Percentiles rank a stretch among this genome's conserved stretches.
phyloP scores from a whole-genome alignment of 2,113 vertebrate genomes.

The Sturnira hondurensis region DNA sequence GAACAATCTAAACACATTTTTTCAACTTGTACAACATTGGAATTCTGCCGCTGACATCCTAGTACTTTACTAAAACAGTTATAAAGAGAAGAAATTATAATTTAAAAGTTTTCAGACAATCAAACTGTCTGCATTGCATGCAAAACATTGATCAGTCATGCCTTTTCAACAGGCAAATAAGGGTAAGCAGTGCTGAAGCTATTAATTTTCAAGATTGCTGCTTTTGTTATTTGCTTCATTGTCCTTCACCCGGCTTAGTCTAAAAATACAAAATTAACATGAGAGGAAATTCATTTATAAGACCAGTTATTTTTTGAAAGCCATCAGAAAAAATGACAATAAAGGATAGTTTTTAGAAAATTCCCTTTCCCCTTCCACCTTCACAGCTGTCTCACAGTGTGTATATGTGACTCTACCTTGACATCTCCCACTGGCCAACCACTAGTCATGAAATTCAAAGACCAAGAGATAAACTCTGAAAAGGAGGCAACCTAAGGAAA shows the following conservation, averaged over 20 bases:
- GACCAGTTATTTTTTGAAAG: constrained; percentile 16
- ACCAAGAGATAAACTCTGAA: background rate
- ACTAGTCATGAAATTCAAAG: background rate
- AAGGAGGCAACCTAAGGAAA: background rate
- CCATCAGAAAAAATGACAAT: background rate
- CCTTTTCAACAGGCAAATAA: constrained; percentile 46
- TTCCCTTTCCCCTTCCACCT: background rate
- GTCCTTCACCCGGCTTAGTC: background rate
- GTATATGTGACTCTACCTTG: background rate
- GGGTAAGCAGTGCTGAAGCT: background rate
- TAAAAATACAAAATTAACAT: constrained; percentile 49
- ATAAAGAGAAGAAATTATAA: background rate
- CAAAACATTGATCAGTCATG: constrained; percentile 28
- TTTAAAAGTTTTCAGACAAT: constrained; percentile 35
- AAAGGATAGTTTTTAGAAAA: background rate
- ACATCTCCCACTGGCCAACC: background rate
- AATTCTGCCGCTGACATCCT: background rate
- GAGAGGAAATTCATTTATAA: background rate
- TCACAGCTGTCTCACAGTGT: background rate
- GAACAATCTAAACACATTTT: background rate
- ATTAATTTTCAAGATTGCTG: constrained; percentile 48
- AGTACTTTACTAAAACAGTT: background rate
- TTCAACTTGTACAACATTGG: background rate
- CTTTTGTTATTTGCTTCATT: constrained; percentile 51
- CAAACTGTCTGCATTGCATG: constrained; percentile 21